A percentile compares a stretch with the other conserved stretches of the same genome.
phyloP scores from a whole-genome alignment of 2,113 vertebrate genomes.

The Psephotus haematonotus region DNA sequence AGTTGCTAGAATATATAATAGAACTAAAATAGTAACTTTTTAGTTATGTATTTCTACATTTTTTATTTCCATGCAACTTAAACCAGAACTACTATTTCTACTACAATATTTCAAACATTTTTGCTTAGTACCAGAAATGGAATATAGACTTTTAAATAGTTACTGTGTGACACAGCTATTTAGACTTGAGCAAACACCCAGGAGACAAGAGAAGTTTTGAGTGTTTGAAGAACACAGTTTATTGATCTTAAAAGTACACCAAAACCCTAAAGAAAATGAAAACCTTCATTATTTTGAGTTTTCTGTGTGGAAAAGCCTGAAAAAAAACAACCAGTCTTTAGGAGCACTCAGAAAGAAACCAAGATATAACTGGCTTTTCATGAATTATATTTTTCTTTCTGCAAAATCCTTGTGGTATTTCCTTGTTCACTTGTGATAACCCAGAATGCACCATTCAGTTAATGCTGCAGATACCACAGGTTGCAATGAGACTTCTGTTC shows the following conservation, averaged over 20 bases:
- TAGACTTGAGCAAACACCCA: neutral
- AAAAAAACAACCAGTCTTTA: rapidly evolving
- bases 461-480: neutral
- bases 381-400: neutral
- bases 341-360: neutral
- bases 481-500: neutral
- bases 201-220: neutral
- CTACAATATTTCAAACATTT: neutral
- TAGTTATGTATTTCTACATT: neutral
- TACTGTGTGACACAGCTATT: neutral
- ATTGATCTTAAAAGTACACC: neutral
- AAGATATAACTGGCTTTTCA: neutral
- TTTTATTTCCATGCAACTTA: neutral
- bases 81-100: neutral
- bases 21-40: neutral
- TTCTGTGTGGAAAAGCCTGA: neutral
- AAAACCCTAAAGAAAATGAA: neutral
- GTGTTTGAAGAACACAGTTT: neutral
- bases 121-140: neutral
- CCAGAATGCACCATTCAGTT: neutral
- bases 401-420: neutral
- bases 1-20: neutral
- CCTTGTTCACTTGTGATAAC: neutral
- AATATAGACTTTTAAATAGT: neutral
- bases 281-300: neutral